These are phyloP conservation scores for Odontamblyopus lacepedii DNA, from an alignment of 2,797 vertebrate species.

Conservation along the genomic window DNA sequence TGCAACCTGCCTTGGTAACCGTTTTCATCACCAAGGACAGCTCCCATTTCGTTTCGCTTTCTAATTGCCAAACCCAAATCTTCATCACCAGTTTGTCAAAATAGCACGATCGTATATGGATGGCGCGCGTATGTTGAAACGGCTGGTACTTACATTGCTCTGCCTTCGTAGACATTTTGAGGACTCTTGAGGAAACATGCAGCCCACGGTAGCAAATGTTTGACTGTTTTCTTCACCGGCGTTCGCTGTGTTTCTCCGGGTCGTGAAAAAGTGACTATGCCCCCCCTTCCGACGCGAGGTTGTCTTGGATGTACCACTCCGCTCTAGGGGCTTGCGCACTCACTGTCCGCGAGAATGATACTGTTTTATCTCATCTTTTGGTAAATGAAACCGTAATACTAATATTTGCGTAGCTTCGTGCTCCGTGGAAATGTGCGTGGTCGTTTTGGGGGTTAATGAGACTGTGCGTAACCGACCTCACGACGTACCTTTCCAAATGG, in stretches of 20 bases:
- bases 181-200: conserved; percentile 67
- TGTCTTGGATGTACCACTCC: conserved; percentile 79
- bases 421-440: neutral
- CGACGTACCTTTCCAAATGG: conserved; percentile 73
- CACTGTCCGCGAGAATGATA: conserved; percentile 21
- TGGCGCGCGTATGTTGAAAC: conserved; percentile 14
- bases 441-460: neutral
- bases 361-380: conserved; percentile 26
- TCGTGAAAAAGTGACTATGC: conserved; percentile 74
- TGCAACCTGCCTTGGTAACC: conserved; percentile 83
- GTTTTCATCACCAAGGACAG: conserved; percentile 81
- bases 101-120: neutral
- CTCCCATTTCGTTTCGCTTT: conserved; percentile 61
- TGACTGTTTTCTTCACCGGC: conserved; percentile 60
- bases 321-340: conserved; percentile 39
- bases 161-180: conserved; percentile 95
- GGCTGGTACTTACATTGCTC: conserved; percentile 92
- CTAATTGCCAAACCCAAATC: conserved; percentile 27
- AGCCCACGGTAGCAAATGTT: conserved; percentile 66
- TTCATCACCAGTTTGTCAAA: conserved; percentile 32
- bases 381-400: conserved; percentile 13
- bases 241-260: conserved; percentile 71
- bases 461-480: conserved; percentile 13
- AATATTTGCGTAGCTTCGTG: neutral
- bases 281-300: conserved; percentile 68